Percentiles rank a stretch among this genome's conserved stretches.
phyloP scores from a whole-genome alignment of 2,113 vertebrate genomes.

The Delphinapterus leucas region DNA sequence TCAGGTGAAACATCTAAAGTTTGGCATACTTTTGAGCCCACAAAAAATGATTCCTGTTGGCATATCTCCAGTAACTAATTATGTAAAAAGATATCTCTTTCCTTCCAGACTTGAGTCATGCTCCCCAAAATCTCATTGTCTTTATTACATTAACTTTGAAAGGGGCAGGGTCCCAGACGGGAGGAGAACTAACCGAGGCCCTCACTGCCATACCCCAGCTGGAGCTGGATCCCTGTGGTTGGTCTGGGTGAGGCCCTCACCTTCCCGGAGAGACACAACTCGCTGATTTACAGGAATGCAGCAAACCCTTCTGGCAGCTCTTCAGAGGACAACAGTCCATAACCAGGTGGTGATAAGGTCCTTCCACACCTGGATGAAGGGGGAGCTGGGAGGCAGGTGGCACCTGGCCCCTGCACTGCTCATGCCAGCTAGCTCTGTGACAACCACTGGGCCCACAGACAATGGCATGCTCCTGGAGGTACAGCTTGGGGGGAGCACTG shows the following conservation, averaged over 20 bases:
- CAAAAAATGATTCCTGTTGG: background rate
- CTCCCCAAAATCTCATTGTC: background rate
- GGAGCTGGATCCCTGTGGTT: background rate
- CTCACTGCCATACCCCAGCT: background rate
- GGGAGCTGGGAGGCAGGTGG: background rate
- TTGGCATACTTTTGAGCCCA: background rate
- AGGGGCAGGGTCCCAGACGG: background rate
- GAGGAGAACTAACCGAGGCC: background rate
- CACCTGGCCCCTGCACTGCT: background rate
- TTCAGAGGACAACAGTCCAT: background rate
- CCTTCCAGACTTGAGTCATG: background rate
- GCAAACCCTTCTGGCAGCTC: background rate
- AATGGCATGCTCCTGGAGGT: background rate
- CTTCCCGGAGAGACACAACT: background rate
- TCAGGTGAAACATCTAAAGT: background rate
- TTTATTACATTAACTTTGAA: background rate
- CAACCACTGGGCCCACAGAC: background rate
- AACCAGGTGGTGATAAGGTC: background rate
- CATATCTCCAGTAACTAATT: background rate
- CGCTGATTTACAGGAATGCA: background rate
- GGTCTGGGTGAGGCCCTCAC: background rate
- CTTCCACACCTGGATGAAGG: background rate
- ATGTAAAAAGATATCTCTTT: background rate
- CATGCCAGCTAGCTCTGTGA: background rate
- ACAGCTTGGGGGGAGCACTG: background rate